These are phyloP conservation scores for Calephelis virginiensis DNA, from an alignment of 1,140 invertebrate genomes.

Conservation along the genomic window DNA sequence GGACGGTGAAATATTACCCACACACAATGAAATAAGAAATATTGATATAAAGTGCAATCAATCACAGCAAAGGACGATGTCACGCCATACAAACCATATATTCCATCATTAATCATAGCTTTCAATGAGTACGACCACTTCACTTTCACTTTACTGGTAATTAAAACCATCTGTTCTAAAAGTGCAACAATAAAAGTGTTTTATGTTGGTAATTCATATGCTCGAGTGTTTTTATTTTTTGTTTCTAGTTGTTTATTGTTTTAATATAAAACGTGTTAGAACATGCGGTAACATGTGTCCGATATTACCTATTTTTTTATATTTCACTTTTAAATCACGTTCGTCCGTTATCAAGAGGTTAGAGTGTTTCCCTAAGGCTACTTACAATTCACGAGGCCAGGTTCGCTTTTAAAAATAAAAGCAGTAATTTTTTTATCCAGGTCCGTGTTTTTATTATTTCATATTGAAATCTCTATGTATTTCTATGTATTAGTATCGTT, in stretches of 20 bases:
- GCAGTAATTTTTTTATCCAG: too few species aligned
- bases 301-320: too few species aligned
- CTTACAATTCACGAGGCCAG: too few species aligned
- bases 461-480: too few species aligned
- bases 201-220: not conserved
- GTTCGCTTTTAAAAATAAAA: too few species aligned
- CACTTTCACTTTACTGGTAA: constrained; percentile 11
- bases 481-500: too few species aligned
- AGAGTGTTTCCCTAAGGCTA: too few species aligned
- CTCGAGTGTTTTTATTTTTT: not conserved
- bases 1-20: constrained; percentile 9
- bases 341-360: too few species aligned
- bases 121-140: constrained; percentile 13
- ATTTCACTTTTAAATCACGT: too few species aligned
- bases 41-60: constrained; percentile 17
- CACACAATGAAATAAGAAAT: constrained; percentile 13
- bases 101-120: constrained; percentile 14
- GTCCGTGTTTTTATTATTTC: too few species aligned
- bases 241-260: not conserved
- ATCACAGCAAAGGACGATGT: constrained; percentile 15
- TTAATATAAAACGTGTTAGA: not conserved
- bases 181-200: not conserved
- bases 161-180: constrained; percentile 7
- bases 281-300: not conserved
- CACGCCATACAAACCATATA: constrained; percentile 12